Evolutionary conservation across 2,797 vertebrate species (phyloP).

Genomic region (Myripristis jacobus): DNA sequence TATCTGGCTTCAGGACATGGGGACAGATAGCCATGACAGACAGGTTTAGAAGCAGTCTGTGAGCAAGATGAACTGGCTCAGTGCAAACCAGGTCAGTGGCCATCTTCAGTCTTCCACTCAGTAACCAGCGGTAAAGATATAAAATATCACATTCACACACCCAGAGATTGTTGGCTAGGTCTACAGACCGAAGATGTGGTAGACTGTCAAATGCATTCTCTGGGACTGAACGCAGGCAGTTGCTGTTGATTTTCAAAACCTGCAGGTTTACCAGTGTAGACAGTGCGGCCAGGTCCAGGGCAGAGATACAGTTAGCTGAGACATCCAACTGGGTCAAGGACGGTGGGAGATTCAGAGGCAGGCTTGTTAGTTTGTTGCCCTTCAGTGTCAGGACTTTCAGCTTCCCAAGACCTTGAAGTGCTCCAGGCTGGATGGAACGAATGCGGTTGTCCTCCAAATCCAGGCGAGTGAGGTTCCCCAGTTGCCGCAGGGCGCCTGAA

Average conservation of each 20-base stretch:
- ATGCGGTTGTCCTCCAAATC: slow-evolving; percentile 85
- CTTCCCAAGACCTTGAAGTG: slow-evolving; percentile 74
- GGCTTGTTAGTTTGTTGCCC: slow-evolving; percentile 78
- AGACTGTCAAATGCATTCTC: slow-evolving; percentile 80
- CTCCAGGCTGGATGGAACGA: slow-evolving; percentile 81
- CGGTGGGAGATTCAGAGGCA: slow-evolving; percentile 78
- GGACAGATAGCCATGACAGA: slow-evolving; percentile 82
- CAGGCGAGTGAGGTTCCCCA: slow-evolving; percentile 82
- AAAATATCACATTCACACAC: slow-evolving; percentile 84
- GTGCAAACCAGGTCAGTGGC: slow-evolving; percentile 81
- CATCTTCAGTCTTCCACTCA: slow-evolving; percentile 75
- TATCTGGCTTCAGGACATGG: slow-evolving; percentile 63
- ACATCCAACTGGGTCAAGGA: slow-evolving; percentile 83
- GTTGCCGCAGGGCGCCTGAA: slow-evolving; percentile 73
- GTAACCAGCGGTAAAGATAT: slow-evolving; percentile 84
- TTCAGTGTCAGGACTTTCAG: slow-evolving; percentile 80
- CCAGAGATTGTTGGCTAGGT: slow-evolving; percentile 83
- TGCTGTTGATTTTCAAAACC: slow-evolving; percentile 84
- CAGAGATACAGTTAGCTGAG: slow-evolving; percentile 83
- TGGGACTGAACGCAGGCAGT: slow-evolving; percentile 83
- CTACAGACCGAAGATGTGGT: slow-evolving; percentile 73
- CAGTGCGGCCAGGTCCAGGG: slow-evolving; percentile 77
- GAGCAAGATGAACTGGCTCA: slow-evolving; percentile 80
- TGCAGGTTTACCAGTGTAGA: slow-evolving; percentile 81
- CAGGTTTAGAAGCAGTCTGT: slow-evolving; percentile 80